A percentile compares a stretch with the other conserved stretches of the same genome.
Evolutionary conservation across 2,888 invertebrate genomes (phyloP).

Genomic region (Perithous albicinctus): DNA sequence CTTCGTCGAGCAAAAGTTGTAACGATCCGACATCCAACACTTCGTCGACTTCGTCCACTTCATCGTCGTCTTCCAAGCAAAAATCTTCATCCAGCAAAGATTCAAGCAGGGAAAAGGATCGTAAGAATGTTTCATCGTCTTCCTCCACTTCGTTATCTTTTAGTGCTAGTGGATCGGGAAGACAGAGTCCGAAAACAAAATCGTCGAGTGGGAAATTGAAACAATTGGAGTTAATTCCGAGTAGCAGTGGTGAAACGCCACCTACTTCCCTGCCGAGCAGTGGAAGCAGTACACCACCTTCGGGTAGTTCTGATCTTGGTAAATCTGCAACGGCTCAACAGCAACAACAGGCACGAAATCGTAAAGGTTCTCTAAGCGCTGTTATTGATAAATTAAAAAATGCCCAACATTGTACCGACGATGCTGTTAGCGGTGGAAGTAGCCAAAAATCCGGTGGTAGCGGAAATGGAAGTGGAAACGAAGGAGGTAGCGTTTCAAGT

Average conservation of each 20-base stretch:
- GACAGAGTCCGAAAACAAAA: constrained; percentile 89
- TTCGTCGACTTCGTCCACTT: constrained; percentile 70
- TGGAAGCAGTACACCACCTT: constrained; percentile 85
- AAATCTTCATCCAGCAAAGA: constrained; percentile 72
- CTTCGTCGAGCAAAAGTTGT: constrained; percentile 84
- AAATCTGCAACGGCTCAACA: constrained; percentile 87
- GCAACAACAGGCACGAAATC: constrained; percentile 87
- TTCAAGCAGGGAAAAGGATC: constrained; percentile 84
- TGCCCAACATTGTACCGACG: constrained; percentile 89
- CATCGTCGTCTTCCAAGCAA: constrained; percentile 74
- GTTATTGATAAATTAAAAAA: constrained; percentile 95
- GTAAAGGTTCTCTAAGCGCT: constrained; percentile 92
- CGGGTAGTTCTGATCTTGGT: constrained; percentile 87
- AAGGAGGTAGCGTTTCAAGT: constrained; percentile 68
- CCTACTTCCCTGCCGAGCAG: constrained; percentile 74
- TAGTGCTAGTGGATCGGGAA: constrained; percentile 85
- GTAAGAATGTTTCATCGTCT: constrained; percentile 79
- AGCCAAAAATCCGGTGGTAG: constrained; percentile 85
- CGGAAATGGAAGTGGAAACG: constrained; percentile 85
- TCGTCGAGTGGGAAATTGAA: constrained; percentile 89
- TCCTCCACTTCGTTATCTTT: constrained; percentile 73
- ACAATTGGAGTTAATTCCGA: constrained; percentile 88
- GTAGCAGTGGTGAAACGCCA: constrained; percentile 74
- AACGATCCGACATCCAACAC: constrained; percentile 42
- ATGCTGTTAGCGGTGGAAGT: constrained; percentile 83